phyloP scores from a whole-genome alignment of 2,797 vertebrate species.

The Dipus sagitta region DNA sequence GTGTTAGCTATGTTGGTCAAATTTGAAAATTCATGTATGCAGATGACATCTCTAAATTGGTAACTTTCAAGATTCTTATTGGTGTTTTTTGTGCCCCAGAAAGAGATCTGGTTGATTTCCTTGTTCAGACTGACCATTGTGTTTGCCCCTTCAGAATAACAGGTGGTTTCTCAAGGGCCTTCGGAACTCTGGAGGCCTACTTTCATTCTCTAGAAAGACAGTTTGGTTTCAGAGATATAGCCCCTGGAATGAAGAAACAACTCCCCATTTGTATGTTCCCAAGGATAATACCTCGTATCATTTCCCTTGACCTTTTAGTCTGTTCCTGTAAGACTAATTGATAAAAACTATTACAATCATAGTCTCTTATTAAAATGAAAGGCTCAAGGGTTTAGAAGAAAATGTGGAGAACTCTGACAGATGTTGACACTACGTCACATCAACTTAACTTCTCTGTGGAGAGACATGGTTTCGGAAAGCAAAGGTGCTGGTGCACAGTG shows the following conservation, averaged over 20 bases:
- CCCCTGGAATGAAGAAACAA: conserved; percentile 26
- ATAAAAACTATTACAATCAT: conserved; percentile 16
- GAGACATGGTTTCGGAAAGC: conserved; percentile 46
- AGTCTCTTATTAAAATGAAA: conserved; percentile 50
- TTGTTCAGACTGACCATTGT: conserved; percentile 37
- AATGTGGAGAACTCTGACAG: conserved; percentile 49
- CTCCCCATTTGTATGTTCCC: conserved; percentile 57
- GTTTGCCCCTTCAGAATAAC: conserved; percentile 53
- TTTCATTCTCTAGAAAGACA: conserved; percentile 50
- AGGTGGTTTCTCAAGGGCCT: conserved; percentile 47
- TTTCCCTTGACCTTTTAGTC: conserved; percentile 42
- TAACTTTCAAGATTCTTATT: conserved; percentile 35
- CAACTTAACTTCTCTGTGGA: conserved; percentile 54
- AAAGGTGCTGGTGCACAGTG: conserved; percentile 45
- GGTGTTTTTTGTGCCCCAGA: not conserved
- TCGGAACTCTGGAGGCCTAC: conserved; percentile 32
- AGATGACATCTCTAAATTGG: conserved; percentile 36
- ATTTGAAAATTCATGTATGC: not conserved
- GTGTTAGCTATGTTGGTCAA: not conserved
- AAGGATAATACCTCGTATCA: conserved; percentile 25
- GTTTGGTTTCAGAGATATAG: conserved; percentile 64
- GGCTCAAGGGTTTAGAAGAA: not conserved
- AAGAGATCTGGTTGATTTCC: conserved; percentile 46
- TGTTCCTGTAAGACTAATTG: conserved; percentile 43
- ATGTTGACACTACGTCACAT: conserved; percentile 31